Evolutionary conservation across 2,797 vertebrate genomes (phyloP), one percentile per base, ranked within the genome.

Genomic region (Fistularia tabacaria): DNA sequence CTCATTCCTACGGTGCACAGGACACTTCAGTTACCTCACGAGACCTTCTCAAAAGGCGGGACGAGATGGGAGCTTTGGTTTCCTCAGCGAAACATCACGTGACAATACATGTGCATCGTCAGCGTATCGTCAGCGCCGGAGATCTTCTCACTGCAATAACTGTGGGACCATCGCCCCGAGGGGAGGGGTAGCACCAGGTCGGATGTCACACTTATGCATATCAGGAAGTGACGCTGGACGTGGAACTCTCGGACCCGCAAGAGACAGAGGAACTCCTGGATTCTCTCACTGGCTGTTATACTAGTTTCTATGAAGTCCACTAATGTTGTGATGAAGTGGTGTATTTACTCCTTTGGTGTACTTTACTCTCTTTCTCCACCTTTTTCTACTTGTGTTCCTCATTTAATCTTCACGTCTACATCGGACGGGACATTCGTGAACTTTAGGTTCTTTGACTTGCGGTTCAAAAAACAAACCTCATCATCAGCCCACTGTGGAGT

Each of bases 11-110:
- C 36, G 42, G 56, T 36, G 47, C 63, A 52, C 70, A 74, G 59
- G 41, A 74, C 74, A 42, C 67, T 73, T 71, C 69, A 66, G 66
- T 84, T 85, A 87, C 85, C 83, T 87, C 81, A 82, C 9, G 52
- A 66, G 59, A 80, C 54, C 58, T 73, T 74, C 59, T 43, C 55
- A 65, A 67, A 9, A 14, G 49, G 36, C 56, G 10, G 15, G 53
- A 66, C 66, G 58, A 41, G 25, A 25, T 5, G 25, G 25, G 25
- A 25, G 25, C 25, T 25, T 25, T 25, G 25, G 25, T 25, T 25
- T 25, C 25, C 5, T 25, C 25, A 25, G 25, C 25, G 25, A 25
- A 25, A 25, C 25, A 5, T 25, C 25, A 25, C 25, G 25, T 25
- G 25, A 11, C 38, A 13, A 51, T 12, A 37, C 12, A 49, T 50